phyloP scores from a whole-genome alignment of 2,113 vertebrate species.

The Arothron firmamentum region DNA sequence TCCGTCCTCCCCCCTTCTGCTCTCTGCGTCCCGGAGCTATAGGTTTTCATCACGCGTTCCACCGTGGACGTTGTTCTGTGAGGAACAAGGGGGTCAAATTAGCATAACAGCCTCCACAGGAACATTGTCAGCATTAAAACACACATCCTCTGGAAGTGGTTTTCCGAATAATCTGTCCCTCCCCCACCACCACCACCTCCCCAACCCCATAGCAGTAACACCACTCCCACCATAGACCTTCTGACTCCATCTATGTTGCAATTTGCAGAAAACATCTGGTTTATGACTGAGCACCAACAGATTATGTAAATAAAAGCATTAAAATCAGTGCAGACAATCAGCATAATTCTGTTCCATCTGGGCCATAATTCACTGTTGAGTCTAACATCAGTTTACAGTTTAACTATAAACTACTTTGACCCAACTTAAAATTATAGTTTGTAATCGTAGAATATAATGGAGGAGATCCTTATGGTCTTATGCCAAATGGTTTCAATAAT shows the following conservation, averaged over 20 bases:
- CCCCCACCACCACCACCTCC: conserved; percentile 21
- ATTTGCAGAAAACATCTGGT: neutral
- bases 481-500: no score
- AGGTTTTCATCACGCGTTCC: conserved; percentile 56
- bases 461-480: no score
- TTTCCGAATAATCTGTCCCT: conserved; percentile 64
- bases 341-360: no score
- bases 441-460: no score
- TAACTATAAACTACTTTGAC: no score
- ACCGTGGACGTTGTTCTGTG: conserved; percentile 44
- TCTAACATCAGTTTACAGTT: no score
- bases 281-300: no score
- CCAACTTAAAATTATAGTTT: no score
- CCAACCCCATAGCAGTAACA: conserved; percentile 5
- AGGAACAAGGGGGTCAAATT: conserved; percentile 67
- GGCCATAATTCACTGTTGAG: no score
- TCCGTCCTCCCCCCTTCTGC: conserved; percentile 3
- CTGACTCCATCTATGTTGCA: neutral
- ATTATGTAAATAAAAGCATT: no score
- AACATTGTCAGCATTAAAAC: conserved; percentile 65
- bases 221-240: conserved; percentile 1
- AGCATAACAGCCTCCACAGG: conserved; percentile 70
- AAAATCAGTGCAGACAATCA: no score
- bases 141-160: conserved; percentile 69
- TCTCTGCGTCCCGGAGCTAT: conserved; percentile 18